phyloP scores from a whole-genome alignment of 2,797 vertebrate genomes.

The Pristis pectinata region DNA sequence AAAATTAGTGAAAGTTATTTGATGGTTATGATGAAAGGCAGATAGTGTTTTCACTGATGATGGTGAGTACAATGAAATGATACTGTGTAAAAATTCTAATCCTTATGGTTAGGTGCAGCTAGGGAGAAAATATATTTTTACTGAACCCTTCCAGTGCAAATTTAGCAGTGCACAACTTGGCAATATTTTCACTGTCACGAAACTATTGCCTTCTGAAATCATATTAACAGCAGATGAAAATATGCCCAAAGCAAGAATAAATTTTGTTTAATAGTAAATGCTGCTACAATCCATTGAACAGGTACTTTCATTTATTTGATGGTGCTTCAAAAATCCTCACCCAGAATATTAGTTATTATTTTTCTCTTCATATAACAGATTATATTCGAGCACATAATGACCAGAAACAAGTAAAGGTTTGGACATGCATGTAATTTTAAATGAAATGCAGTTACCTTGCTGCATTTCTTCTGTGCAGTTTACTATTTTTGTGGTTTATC shows the following conservation, averaged over 20 bases:
- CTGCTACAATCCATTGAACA: background rate
- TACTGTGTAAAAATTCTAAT: background rate
- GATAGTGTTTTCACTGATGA: background rate
- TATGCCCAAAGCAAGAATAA: background rate
- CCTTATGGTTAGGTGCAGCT: background rate
- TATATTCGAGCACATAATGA: background rate
- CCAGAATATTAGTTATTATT: background rate
- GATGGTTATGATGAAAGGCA: background rate
- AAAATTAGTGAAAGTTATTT: background rate
- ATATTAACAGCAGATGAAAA: background rate
- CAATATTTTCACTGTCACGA: no score
- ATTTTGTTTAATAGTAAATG: slow-evolving; percentile 11
- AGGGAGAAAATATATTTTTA: background rate
- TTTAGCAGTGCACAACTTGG: background rate
- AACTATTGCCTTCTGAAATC: background rate
- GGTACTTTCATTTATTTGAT: background rate
- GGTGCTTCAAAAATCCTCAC: background rate
- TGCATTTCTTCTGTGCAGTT: background rate
- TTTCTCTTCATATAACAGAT: background rate
- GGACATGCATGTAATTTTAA: background rate
- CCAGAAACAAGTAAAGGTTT: background rate
- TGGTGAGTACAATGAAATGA: background rate
- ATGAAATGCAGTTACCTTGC: background rate
- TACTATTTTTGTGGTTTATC: background rate
- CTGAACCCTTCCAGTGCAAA: background rate